Percentiles rank a stretch among this genome's conserved stretches.
Conservation (phyloP, 2,888 invertebrate genomes). For the Drosophila emarginata region DNA sequence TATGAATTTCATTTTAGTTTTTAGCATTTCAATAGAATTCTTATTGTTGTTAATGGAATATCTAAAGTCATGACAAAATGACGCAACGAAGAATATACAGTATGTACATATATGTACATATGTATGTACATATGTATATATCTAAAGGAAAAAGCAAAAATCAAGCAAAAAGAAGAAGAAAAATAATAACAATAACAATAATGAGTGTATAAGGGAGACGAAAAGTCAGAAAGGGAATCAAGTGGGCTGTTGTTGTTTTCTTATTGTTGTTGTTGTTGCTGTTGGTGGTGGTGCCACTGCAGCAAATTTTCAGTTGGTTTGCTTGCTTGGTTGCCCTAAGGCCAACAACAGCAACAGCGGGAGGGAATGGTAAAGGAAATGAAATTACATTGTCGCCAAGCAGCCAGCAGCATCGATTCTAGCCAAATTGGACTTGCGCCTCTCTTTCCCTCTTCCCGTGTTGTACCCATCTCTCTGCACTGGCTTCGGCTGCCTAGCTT, state of each 20-base stretch:
- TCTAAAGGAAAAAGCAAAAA: constrained; percentile 27
- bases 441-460: constrained; percentile 10
- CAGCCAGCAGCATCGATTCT: constrained; percentile 43
- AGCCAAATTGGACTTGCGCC: constrained; percentile 40
- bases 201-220: constrained; percentile 10
- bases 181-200: constrained; percentile 43
- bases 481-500: constrained; percentile 18
- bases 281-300: background rate
- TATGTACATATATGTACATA: too few relatives aligned
- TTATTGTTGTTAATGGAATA: constrained; percentile 39
- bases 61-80: constrained; percentile 34
- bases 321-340: constrained; percentile 2
- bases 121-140: too few relatives aligned
- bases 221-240: background rate
- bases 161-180: constrained; percentile 30
- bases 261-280: constrained; percentile 5
- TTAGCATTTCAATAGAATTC: constrained; percentile 30
- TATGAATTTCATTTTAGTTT: constrained; percentile 31
- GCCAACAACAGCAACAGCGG: constrained; percentile 17
- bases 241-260: background rate
- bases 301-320: constrained; percentile 5
- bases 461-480: background rate
- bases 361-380: constrained; percentile 25
- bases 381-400: constrained; percentile 38
- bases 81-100: background rate